Evolutionary conservation across 2,888 invertebrate species (phyloP), one percentile per base, ranked within the genome.

Genomic region (Volucella inflata): DNA sequence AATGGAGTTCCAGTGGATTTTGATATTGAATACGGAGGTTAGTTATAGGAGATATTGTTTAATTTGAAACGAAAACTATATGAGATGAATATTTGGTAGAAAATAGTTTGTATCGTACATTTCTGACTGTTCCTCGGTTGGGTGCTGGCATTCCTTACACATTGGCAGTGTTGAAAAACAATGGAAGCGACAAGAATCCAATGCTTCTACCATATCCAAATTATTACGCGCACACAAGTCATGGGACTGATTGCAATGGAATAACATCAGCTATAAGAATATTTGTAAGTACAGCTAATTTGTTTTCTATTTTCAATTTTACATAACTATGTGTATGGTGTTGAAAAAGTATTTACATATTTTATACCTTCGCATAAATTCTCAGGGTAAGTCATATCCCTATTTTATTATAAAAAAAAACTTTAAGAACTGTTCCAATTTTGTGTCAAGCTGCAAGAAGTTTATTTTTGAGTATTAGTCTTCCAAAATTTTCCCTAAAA

Each of bases 241-340:
- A 94, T 85, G 94, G 94, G 0, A 87, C 76, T 0, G 93, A 94
- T 89, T 96, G 96, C 88, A 93, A 94, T 8, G 94, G 95, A 17
- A 92, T 97, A 53, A 95, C 95, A 0, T 96, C 96, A 0, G 96
- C 96, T 1, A 96, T 95, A 89, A 93, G 97, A 91, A 93, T 95
- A 48, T 94, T 94, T 91, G 96, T 96, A 92, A 93, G 94, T 93
- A 48, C 11, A n/a, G n/a, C n/a, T n/a, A n/a, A n/a, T n/a, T 4
- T 4, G 38, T 6, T 57, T 9, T 30, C 55, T n/a, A 6, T 30
- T 30, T 30, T 30, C 6, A 6, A 30, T 30, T 6, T 30, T 30
- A 30, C 30, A 6, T 30, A 6, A 30, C 30, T 6, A 21, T 30
- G 30, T 30, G 30, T 2, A 21, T 30, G 30, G 30, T 30, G 6